Percentiles rank a stretch among this genome's conserved stretches.
These are phyloP conservation scores for Tarsius wallacei DNA, from an alignment of 2,797 vertebrate species.

Conservation along the genomic window DNA sequence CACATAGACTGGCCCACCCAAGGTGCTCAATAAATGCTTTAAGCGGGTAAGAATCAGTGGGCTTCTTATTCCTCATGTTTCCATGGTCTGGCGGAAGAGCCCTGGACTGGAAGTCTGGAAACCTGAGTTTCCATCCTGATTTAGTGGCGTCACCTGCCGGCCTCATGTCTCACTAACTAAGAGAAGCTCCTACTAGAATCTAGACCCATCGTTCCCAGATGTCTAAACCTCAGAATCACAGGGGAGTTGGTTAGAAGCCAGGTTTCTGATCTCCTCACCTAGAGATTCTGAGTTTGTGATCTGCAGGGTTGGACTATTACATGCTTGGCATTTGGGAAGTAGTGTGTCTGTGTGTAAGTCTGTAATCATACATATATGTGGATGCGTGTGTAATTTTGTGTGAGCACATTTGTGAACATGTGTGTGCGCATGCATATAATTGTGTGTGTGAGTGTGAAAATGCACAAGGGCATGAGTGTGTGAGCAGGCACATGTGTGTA, in stretches of 20 bases:
- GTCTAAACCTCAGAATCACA: not conserved
- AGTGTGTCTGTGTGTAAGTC: no score
- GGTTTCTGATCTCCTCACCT: not conserved
- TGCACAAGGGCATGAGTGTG: not conserved
- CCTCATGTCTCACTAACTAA: not conserved
- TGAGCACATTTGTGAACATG: not conserved
- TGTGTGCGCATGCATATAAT: no score
- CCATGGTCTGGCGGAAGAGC: not conserved
- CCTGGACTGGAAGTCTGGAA: not conserved
- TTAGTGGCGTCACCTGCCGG: no score
- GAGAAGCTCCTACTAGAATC: not conserved
- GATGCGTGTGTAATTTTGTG: not conserved
- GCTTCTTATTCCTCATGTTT: no score
- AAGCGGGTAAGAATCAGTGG: not conserved
- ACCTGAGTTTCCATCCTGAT: not conserved
- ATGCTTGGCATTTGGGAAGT: not conserved
- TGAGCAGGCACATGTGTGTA: no score
- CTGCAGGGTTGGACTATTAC: no score
- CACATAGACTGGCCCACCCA: not conserved
- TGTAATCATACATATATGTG: not conserved
- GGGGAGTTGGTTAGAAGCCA: not conserved
- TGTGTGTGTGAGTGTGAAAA: no score
- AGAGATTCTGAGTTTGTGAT: not conserved
- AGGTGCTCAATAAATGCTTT: accelerated
- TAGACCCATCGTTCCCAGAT: accelerated